Percentiles rank a stretch among this genome's conserved stretches.
phyloP scores from a whole-genome alignment of 2,113 vertebrate genomes.

The Strix aluco region DNA sequence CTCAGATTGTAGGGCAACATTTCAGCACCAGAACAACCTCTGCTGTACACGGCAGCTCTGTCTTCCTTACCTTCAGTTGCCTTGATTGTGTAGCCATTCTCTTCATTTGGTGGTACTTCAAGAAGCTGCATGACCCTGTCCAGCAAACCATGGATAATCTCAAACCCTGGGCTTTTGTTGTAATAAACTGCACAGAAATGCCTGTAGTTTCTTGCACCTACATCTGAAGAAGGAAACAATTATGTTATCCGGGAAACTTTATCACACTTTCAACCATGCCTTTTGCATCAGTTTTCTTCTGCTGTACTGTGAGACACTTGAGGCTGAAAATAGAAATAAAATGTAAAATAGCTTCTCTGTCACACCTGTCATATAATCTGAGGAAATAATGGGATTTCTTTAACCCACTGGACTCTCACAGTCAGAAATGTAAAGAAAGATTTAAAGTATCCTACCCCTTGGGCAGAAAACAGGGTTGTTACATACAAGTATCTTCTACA shows the following conservation, averaged over 20 bases:
- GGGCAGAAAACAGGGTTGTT: background rate
- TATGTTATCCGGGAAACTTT: background rate
- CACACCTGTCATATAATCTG: background rate
- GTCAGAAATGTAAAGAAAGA: background rate
- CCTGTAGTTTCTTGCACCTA: conserved; percentile 89
- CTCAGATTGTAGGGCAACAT: background rate
- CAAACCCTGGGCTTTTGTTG: conserved; percentile 94
- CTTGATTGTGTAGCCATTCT: conserved; percentile 89
- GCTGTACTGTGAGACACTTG: background rate
- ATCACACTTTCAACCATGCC: background rate
- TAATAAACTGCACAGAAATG: conserved; percentile 92
- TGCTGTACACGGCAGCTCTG: background rate
- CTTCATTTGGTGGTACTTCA: conserved; percentile 76
- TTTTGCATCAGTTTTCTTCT: background rate
- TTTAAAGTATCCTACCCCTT: background rate
- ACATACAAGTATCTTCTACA: background rate
- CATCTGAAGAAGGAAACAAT: conserved; percentile 78
- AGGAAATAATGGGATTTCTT: background rate
- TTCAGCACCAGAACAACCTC: background rate
- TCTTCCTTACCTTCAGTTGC: conserved; percentile 85
- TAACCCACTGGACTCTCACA: background rate
- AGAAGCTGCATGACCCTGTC: conserved; percentile 96
- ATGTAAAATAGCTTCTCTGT: background rate
- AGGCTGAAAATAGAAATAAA: background rate
- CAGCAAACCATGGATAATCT: conserved; percentile 96